Conservation (phyloP, 2,888 invertebrate species). For the Caenorhabditis wallacei region DNA sequence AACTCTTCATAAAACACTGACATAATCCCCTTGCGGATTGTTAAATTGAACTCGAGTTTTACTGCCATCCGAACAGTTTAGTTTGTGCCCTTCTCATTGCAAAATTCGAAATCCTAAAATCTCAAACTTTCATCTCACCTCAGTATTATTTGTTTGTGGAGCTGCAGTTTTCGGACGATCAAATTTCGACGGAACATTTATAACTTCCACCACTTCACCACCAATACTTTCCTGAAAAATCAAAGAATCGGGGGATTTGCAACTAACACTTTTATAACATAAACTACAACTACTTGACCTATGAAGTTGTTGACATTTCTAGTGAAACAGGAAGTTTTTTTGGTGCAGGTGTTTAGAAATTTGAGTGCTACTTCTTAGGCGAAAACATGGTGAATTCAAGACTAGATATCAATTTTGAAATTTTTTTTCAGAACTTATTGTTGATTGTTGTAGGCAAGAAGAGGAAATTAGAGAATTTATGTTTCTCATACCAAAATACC, state of each 20-base stretch:
- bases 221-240: conserved; percentile 78
- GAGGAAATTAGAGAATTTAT: too few relatives aligned
- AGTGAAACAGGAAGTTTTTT: neutral
- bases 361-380: neutral
- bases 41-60: conserved; percentile 46
- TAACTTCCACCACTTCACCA: conserved; percentile 75
- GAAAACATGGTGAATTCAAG: too few relatives aligned
- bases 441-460: too few relatives aligned
- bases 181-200: conserved; percentile 61
- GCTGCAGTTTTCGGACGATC: conserved; percentile 82
- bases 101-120: conserved; percentile 32
- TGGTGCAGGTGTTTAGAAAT: neutral
- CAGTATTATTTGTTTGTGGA: conserved; percentile 70
- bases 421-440: neutral
- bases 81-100: conserved; percentile 14
- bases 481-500: too few relatives aligned
- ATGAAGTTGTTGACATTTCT: conserved; percentile 7
- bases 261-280: neutral
- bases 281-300: conserved; percentile 2
- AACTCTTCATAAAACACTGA: conserved; percentile 37
- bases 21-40: conserved; percentile 38
- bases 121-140: conserved; percentile 57
- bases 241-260: neutral
- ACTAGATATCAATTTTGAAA: too few relatives aligned
- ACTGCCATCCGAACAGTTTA: neutral